Percentiles rank a stretch among this genome's conserved stretches.
These are phyloP conservation scores for Gastrophryne carolinensis DNA, from an alignment of 2,797 vertebrate species.

Conservation along the genomic window DNA sequence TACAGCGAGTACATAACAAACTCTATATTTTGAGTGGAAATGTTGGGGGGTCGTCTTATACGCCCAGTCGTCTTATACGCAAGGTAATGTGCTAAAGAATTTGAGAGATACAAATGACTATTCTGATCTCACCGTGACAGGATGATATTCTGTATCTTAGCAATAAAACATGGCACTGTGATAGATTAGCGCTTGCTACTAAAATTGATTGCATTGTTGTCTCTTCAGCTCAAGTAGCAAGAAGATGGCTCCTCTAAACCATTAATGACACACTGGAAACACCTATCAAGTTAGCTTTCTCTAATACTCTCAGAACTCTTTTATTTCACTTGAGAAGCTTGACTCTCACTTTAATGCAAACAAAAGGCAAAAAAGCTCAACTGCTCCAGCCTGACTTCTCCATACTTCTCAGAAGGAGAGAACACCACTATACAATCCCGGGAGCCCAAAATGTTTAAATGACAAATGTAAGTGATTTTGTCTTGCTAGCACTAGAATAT, in stretches of 20 bases:
- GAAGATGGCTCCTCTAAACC: constrained; percentile 90
- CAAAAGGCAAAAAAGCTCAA: not conserved
- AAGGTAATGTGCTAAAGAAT: too few relatives aligned
- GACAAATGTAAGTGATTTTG: constrained; percentile 59
- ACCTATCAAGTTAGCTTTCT: constrained; percentile 61
- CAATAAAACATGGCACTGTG: constrained; percentile 92
- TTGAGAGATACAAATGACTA: constrained; percentile 29
- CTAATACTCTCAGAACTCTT: constrained; percentile 39
- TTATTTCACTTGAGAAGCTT: constrained; percentile 43
- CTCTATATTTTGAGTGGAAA: too few relatives aligned
- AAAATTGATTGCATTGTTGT: constrained; percentile 96
- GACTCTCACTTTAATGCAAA: not conserved
- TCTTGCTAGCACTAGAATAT: constrained; percentile 40
- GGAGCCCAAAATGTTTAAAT: constrained; percentile 57
- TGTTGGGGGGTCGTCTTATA: too few relatives aligned
- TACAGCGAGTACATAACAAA: too few relatives aligned
- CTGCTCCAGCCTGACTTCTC: constrained; percentile 4
- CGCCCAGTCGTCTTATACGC: too few relatives aligned
- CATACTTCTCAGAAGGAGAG: constrained; percentile 48
- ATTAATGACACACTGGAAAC: constrained; percentile 90
- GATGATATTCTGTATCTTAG: constrained; percentile 66
- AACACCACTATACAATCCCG: constrained; percentile 46
- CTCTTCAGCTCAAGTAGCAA: constrained; percentile 86
- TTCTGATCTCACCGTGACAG: constrained; percentile 25
- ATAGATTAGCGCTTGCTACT: constrained; percentile 98